Percentiles rank a stretch among this genome's conserved stretches.
These are phyloP conservation scores for Apaloderma vittatum DNA, from an alignment of 2,113 vertebrate genomes.

Conservation along the genomic window DNA sequence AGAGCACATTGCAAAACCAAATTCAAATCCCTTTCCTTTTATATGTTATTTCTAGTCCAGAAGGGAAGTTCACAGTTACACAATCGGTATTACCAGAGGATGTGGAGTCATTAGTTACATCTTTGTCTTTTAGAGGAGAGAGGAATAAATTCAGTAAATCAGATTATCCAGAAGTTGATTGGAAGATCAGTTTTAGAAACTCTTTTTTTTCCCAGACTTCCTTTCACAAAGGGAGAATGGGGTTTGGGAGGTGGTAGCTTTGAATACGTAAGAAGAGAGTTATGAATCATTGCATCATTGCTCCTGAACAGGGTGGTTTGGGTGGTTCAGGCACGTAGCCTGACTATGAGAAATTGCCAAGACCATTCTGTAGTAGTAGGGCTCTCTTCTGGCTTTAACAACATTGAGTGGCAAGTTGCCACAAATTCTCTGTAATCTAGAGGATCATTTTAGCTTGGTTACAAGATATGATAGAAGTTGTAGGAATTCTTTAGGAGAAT, in stretches of 20 bases:
- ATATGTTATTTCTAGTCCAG: background rate
- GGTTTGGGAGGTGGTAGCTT: background rate
- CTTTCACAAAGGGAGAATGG: background rate
- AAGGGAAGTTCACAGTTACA: background rate
- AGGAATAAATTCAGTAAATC: background rate
- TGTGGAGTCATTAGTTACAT: background rate
- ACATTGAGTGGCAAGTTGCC: background rate
- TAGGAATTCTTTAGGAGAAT: background rate
- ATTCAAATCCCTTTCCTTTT: background rate
- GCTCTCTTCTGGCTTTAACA: background rate
- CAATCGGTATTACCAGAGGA: background rate
- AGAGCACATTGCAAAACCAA: background rate
- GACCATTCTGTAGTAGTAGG: background rate
- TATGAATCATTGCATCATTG: background rate
- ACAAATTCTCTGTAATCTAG: background rate
- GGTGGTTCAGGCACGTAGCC: background rate
- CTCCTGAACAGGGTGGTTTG: fast-evolving
- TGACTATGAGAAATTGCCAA: background rate
- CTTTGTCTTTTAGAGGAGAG: background rate
- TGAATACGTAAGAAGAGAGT: background rate
- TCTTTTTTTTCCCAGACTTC: background rate
- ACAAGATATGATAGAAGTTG: background rate
- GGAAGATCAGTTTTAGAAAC: background rate
- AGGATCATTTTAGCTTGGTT: background rate
- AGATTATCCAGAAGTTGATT: background rate